Base-by-base conservation (phyloP, 2,797 vertebrate species). In the Cyclura pinguis region DNA sequence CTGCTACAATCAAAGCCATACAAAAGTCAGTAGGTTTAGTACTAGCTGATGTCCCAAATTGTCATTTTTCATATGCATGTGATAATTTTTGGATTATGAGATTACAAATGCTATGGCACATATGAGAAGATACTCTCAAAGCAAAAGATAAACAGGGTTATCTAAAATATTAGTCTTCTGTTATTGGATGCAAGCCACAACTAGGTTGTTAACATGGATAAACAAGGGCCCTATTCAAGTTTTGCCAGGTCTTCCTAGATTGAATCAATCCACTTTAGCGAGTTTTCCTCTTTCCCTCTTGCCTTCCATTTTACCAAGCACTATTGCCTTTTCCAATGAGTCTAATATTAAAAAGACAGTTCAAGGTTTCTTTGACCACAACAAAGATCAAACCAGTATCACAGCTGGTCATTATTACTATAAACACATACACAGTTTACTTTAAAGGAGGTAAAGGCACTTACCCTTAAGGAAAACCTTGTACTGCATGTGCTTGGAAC, bases 401-500 rank as follows among this genome's bases (percentile, higher is more conserved):
- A 7, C 9, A 16, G 9, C 22, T 13, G 6, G 50, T 18, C 12
- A 38, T 6, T 72, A 27, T 74, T 29, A 81, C 16, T 50, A 72
- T 59, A 20, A 59, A 90, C 81, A 78, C 1, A 62, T 20, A 69
- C 1, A 4, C 24, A 73, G 57, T 88, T 90, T 76, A 52, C 50
- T 6, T 6, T 0, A 35, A 42, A 67, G 1, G 87, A 5, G 29
- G 73, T 29, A 50, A 90, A 55, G n/a, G 7, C 91, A 97, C 98
- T 96, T 96, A 99, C 99, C 97, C 95, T 98, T 94, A 99, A 96
- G 95, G 97, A 98, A 96, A 99, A 99, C 96, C 97, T 98, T 80
- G 98, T 99, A 94, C 97, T 98, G 96, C 99, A 99, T 6, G 97
- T 99, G 90, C 97, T 97, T 85, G 99, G 99, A 96, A 99, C 98